Conservation (phyloP, 2,797 vertebrate species). For the Florisuga fusca region DNA sequence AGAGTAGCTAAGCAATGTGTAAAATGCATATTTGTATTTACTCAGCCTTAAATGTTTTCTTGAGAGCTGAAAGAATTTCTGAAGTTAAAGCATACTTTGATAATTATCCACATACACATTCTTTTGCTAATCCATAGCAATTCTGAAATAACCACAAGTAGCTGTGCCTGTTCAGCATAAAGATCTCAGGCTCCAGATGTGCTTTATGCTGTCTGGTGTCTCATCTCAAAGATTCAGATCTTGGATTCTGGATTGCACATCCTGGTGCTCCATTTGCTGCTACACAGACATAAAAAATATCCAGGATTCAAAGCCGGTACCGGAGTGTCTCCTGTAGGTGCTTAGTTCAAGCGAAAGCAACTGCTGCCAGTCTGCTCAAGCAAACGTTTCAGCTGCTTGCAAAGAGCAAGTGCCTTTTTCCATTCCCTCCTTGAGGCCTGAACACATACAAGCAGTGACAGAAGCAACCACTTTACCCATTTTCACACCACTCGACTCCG, state of each 20-base stretch:
- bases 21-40: slow-evolving; percentile 46
- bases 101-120: slow-evolving; percentile 23
- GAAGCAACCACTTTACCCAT: neutral
- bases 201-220: neutral
- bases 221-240: neutral
- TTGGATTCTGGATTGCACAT: neutral
- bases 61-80: slow-evolving; percentile 5
- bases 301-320: neutral
- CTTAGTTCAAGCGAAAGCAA: neutral
- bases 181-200: slow-evolving; percentile 38
- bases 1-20: neutral
- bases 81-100: slow-evolving; percentile 17
- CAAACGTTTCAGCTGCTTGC: neutral
- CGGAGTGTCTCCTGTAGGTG: neutral
- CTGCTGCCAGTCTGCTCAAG: neutral
- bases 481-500: neutral
- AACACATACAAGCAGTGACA: neutral
- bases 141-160: slow-evolving; percentile 21
- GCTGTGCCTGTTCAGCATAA: slow-evolving; percentile 11
- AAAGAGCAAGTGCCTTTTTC: neutral
- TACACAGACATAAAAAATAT: neutral
- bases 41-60: slow-evolving; percentile 17
- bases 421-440: neutral
- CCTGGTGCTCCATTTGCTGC: neutral
- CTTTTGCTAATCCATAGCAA: slow-evolving; percentile 5